Evolutionary conservation across 2,888 invertebrate species (phyloP).

Genomic region (Standfussiana lucernea): DNA sequence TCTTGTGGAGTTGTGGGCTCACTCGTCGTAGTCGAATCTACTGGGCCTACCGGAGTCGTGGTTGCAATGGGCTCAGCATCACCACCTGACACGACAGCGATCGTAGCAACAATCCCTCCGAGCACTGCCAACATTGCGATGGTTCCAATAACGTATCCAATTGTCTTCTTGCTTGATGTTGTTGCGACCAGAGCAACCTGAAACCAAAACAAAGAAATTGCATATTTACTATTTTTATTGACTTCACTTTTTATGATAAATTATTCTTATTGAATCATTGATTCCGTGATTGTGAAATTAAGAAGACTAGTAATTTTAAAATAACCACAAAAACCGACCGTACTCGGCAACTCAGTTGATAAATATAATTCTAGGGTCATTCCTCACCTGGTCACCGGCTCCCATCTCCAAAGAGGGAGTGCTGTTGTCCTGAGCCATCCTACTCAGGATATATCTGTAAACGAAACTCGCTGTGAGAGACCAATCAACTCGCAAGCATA

Average conservation of each 20-base stretch:
- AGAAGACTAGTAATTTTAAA: not conserved
- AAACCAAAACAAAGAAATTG: not conserved
- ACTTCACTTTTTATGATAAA: not conserved
- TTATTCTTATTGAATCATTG: not conserved
- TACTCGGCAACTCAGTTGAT: not conserved
- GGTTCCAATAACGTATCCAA: conserved; percentile 9
- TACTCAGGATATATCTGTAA: not conserved
- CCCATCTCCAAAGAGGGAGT: not conserved
- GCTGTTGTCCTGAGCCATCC: not conserved
- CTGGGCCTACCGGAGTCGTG: not conserved
- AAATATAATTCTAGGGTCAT: not conserved
- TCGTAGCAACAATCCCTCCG: conserved; percentile 5
- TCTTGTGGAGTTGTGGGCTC: not conserved
- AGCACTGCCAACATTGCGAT: not conserved
- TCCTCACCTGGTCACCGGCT: not conserved
- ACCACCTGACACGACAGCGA: conserved; percentile 8
- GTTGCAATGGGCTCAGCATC: not conserved
- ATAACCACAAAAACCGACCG: no score
- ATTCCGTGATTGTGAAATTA: not conserved
- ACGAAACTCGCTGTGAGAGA: not conserved
- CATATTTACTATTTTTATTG: not conserved
- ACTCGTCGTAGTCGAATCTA: not conserved
- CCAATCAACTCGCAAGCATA: not conserved
- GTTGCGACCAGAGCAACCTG: not conserved
- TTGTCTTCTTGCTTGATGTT: not conserved